Conservation (phyloP, 2,113 vertebrate species). For the Oceanodroma tethys region DNA sequence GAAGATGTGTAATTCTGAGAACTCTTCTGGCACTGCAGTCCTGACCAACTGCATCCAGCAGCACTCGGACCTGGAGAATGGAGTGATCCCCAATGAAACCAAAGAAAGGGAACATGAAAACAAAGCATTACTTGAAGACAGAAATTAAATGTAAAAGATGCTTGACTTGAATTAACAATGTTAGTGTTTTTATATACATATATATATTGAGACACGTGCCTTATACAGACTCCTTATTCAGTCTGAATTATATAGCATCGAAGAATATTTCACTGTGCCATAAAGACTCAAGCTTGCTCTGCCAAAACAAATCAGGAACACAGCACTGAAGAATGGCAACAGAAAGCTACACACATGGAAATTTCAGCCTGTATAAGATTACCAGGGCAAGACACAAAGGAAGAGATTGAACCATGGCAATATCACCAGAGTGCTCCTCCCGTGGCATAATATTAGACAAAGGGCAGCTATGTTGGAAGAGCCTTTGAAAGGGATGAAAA, state of each 20-base stretch:
- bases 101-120: constrained; percentile 82
- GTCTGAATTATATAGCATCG: constrained; percentile 75
- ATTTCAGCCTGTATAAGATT: constrained; percentile 16
- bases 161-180: constrained; percentile 46
- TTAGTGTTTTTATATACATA: constrained; percentile 66
- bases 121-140: constrained; percentile 75
- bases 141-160: constrained; percentile 66
- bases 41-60: constrained; percentile 78
- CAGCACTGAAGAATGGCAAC: constrained; percentile 40
- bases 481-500: neutral
- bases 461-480: constrained; percentile 59
- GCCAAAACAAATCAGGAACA: constrained; percentile 67
- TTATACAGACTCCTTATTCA: constrained; percentile 78
- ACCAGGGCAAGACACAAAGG: neutral
- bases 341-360: constrained; percentile 24
- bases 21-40: constrained; percentile 80
- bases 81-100: constrained; percentile 76
- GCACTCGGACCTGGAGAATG: constrained; percentile 79
- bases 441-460: neutral
- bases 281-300: constrained; percentile 75
- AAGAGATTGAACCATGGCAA: neutral
- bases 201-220: constrained; percentile 81
- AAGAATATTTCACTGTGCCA: constrained; percentile 82
- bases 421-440: neutral
- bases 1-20: constrained; percentile 81